A percentile compares a stretch with the other conserved stretches of the same genome.
phyloP scores from a whole-genome alignment of 2,888 invertebrate species.

The Amphipyra berbera region DNA sequence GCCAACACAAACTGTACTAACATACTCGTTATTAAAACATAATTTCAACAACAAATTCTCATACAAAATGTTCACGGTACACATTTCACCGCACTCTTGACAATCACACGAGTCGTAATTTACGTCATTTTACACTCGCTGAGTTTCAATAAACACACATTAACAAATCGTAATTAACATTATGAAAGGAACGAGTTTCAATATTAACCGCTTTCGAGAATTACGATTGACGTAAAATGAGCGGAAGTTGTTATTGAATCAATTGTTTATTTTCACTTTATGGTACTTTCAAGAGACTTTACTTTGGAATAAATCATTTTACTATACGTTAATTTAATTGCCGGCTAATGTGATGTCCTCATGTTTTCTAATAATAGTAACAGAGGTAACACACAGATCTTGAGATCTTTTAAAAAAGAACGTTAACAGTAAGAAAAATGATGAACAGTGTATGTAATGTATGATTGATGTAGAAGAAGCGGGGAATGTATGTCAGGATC shows the following conservation, averaged over 20 bases:
- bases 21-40: not conserved
- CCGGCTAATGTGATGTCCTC: too few species aligned
- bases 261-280: too few species aligned
- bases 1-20: not conserved
- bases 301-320: too few species aligned
- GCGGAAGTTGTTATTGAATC: not conserved
- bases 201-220: not conserved
- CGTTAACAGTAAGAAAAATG: too few species aligned
- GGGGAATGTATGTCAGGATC: too few species aligned
- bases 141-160: constrained; percentile 26
- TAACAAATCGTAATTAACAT: constrained; percentile 14
- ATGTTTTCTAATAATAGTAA: too few species aligned
- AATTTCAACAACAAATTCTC: constrained; percentile 9
- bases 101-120: constrained; percentile 16
- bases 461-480: too few species aligned
- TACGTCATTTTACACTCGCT: constrained; percentile 33
- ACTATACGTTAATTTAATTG: too few species aligned
- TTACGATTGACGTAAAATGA: not conserved
- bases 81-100: constrained; percentile 5
- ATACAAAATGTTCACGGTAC: not conserved
- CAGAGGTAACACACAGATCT: too few species aligned
- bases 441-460: too few species aligned
- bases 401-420: too few species aligned
- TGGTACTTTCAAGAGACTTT: too few species aligned
- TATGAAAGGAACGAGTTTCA: constrained; percentile 3